Evolutionary conservation across 2,888 invertebrate genomes (phyloP).

Genomic region (Dimorphilus gyrociliatus): DNA sequence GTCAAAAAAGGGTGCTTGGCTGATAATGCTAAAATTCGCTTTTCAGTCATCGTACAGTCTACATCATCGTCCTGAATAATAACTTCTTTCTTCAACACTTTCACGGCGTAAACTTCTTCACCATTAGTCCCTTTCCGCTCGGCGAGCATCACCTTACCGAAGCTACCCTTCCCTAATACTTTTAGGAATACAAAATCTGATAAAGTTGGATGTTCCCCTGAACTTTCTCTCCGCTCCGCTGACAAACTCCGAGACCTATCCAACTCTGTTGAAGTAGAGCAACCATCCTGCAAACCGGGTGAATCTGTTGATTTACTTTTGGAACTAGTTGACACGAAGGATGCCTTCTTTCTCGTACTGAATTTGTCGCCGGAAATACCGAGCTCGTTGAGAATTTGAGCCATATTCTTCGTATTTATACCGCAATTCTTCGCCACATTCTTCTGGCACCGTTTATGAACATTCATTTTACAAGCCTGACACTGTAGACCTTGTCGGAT

Average conservation of each 20-base stretch:
- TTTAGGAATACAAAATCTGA: slow-evolving; percentile 92
- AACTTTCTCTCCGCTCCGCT: slow-evolving; percentile 17
- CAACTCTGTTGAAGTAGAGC: too few species aligned
- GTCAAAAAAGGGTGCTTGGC: slow-evolving; percentile 95
- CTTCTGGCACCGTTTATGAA: slow-evolving; percentile 94
- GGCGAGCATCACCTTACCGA: slow-evolving; percentile 92
- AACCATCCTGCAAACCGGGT: too few species aligned
- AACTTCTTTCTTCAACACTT: slow-evolving; percentile 85
- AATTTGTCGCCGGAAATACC: slow-evolving; percentile 48
- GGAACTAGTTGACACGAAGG: too few species aligned
- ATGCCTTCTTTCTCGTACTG: too few species aligned
- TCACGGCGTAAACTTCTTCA: slow-evolving; percentile 60
- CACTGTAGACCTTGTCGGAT: slow-evolving; percentile 14
- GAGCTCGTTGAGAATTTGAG: slow-evolving; percentile 72
- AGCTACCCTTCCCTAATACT: slow-evolving; percentile 95
- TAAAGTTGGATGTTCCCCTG: slow-evolving; percentile 20
- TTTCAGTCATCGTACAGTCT: slow-evolving; percentile 97
- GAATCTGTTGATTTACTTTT: too few species aligned
- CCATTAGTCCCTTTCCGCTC: slow-evolving; percentile 75
- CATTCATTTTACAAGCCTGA: slow-evolving; percentile 68
- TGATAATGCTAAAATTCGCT: slow-evolving; percentile 85
- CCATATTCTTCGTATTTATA: slow-evolving; percentile 90
- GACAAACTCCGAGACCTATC: slow-evolving; percentile 20
- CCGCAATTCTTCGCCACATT: slow-evolving; percentile 99
- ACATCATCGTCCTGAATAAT: slow-evolving; percentile 98